Conservation (phyloP, 2,113 vertebrate genomes). For the Pterocles burchelli region DNA sequence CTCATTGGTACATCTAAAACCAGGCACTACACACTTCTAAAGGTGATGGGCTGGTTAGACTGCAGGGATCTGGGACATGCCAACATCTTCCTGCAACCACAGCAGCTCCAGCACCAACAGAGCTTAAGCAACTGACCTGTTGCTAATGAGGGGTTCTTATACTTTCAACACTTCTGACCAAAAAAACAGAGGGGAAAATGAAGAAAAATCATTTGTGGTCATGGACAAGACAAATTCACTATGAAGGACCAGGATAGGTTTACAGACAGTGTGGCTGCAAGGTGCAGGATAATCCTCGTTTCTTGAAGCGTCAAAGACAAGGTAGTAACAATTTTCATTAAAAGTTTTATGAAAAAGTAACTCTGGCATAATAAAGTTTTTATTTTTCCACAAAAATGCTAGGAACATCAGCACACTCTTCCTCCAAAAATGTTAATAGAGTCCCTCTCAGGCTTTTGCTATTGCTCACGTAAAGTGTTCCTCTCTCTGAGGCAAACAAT, state of each 20-base stretch:
- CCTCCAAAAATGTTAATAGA: not conserved
- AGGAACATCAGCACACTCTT: not conserved
- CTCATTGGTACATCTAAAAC: not conserved
- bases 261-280: not conserved
- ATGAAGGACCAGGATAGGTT: not conserved
- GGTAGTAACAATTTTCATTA: not conserved
- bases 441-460: not conserved
- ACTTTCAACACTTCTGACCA: not conserved
- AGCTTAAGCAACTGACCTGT: not conserved
- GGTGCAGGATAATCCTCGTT: not conserved
- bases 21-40: not conserved
- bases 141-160: not conserved
- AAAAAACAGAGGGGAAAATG: not conserved
- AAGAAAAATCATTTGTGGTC: not conserved
- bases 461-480: not conserved
- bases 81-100: not conserved
- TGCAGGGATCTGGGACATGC: not conserved
- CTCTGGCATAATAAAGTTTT: not conserved
- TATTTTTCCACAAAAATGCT: not conserved
- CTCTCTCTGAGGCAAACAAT: not conserved
- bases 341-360: not conserved
- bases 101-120: not conserved
- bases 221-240: not conserved
- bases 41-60: not conserved
- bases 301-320: not conserved